Evolutionary conservation across 2,888 invertebrate genomes (phyloP).

Genomic region (Lepeophtheirus nordmannii): DNA sequence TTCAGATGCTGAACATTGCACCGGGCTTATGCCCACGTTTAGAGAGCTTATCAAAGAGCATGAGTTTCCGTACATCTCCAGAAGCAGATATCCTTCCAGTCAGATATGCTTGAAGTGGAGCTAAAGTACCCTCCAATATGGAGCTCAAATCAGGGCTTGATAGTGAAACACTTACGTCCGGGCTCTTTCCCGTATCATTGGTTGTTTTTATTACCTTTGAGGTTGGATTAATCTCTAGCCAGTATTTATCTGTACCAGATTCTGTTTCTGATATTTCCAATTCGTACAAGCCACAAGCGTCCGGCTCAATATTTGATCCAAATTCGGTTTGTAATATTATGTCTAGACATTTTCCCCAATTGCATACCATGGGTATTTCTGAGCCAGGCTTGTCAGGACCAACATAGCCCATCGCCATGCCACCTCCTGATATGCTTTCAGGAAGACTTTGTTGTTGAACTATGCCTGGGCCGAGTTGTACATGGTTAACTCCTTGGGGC

Average conservation of each 20-base stretch:
- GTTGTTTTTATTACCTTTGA: not conserved
- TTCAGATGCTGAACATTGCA: constrained; percentile 21
- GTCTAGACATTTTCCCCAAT: constrained; percentile 19
- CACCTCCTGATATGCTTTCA: not conserved
- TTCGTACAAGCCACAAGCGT: constrained; percentile 15
- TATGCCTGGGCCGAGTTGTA: not conserved
- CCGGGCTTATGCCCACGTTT: constrained; percentile 18
- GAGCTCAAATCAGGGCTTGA: constrained; percentile 7
- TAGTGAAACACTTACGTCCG: constrained; percentile 16
- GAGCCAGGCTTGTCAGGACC: not conserved
- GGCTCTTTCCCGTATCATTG: not conserved
- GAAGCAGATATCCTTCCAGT: constrained; percentile 23
- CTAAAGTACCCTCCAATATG: constrained; percentile 19
- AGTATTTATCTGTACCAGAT: constrained; percentile 12
- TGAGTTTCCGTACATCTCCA: constrained; percentile 23
- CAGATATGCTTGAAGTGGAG: constrained; percentile 23
- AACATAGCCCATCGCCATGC: not conserved
- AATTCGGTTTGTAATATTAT: constrained; percentile 12
- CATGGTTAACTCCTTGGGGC: not conserved
- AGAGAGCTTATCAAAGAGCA: constrained; percentile 23
- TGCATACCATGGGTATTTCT: not conserved
- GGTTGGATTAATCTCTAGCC: not conserved
- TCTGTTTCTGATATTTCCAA: constrained; percentile 17
- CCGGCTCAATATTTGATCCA: not conserved
- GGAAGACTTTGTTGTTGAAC: not conserved